Base-by-base conservation (phyloP, 1,140 invertebrate species). In the Drosophila quadrilineata region DNA sequence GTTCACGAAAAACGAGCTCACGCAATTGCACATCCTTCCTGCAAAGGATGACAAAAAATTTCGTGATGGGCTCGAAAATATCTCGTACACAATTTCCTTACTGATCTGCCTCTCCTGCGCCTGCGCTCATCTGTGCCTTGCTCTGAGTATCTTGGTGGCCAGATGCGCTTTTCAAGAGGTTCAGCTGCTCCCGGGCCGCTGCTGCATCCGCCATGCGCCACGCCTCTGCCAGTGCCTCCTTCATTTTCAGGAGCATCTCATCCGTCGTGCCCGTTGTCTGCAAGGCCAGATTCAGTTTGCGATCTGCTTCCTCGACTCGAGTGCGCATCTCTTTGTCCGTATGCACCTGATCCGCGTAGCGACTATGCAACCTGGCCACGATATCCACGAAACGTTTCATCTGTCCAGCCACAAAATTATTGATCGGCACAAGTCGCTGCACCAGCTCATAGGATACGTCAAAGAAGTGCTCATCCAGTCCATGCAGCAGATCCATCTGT, bases 1-100 rank as follows among this genome's bases (percentile, higher is more conserved):
- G 89, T 43, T 92, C 91, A 0, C 88, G 87, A 10, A 82, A 56
- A 3, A 89, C 62, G n/a, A 66, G 0, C 1, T 8, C 10, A 3
- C 63, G 46, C 0, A 67, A 22, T 0, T 8, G 29, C 2, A 9
- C 4, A 0, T 74, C 49, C 3, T 48, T 40, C 0, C 77, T 84
- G 26, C 17, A 33, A 46, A 5, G 5, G n/a, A 16, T 9, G 8
- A 10, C 19, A 8, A 24, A 1, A 14, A 24, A 35, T 3, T n/a
- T n/a, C n/a, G n/a, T n/a, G n/a, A n/a, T n/a, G n/a, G n/a, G n/a
- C n/a, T n/a, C n/a, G n/a, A n/a, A n/a, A n/a, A n/a, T n/a, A n/a
- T n/a, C n/a, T n/a, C n/a, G n/a, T n/a, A n/a, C n/a, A n/a, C n/a
- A n/a, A n/a, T n/a, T n/a, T n/a, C n/a, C n/a, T n/a, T n/a, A n/a